A percentile compares a stretch with the other conserved stretches of the same genome.
Conservation (phyloP, 2,113 vertebrate genomes). For the Tonatia bakeri region DNA sequence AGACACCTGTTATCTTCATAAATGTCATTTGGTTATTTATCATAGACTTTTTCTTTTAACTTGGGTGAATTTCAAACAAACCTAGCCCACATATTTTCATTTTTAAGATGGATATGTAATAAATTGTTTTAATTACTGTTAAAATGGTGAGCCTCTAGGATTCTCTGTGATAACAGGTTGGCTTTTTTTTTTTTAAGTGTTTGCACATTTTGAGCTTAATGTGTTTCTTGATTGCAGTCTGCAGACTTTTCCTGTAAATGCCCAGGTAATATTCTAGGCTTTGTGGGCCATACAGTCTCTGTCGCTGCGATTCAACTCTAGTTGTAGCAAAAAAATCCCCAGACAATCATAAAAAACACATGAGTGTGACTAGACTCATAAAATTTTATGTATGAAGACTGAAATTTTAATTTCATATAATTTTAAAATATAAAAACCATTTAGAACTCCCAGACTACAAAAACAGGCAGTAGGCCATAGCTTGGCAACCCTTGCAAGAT, state of each 20-base stretch:
- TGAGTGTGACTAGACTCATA: background rate
- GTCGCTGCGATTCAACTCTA: background rate
- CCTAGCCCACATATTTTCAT: background rate
- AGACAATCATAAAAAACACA: background rate
- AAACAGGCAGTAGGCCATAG: background rate
- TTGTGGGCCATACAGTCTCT: background rate
- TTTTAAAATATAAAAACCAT: background rate
- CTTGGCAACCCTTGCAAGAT: background rate
- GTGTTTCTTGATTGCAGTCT: background rate
- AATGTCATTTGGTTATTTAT: background rate
- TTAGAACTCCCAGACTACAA: background rate
- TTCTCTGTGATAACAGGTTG: background rate
- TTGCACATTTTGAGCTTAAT: background rate
- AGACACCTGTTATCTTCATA: background rate
- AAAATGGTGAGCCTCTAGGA: background rate
- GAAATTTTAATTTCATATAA: background rate
- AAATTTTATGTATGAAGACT: background rate
- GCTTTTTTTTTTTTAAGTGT: background rate
- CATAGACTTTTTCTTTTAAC: background rate
- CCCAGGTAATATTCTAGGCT: background rate
- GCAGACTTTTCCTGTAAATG: background rate
- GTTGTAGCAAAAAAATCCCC: background rate
- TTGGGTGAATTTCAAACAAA: background rate
- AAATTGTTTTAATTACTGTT: background rate
- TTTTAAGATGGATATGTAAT: background rate